These are phyloP conservation scores for Distichodus sexfasciatus DNA, from an alignment of 2,797 vertebrate species.

Conservation along the genomic window DNA sequence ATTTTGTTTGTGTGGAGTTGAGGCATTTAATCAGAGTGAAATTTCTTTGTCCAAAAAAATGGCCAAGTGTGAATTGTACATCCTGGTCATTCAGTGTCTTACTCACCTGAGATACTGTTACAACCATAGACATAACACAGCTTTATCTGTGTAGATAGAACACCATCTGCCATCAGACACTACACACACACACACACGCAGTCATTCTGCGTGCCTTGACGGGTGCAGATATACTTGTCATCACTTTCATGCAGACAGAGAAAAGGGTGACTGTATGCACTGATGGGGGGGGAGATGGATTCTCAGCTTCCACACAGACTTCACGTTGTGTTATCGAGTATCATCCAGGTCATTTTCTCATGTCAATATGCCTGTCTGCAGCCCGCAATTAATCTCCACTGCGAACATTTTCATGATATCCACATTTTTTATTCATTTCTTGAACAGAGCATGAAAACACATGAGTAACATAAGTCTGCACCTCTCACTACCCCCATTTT, in stretches of 20 bases:
- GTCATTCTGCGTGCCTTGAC: conserved; percentile 9
- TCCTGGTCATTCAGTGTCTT: conserved; percentile 3
- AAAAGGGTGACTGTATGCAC: background rate
- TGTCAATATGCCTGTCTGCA: background rate
- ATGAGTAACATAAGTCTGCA: conserved; percentile 20
- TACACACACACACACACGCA: conserved; percentile 6
- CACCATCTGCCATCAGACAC: conserved; percentile 14
- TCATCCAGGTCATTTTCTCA: background rate
- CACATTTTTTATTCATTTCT: conserved; percentile 8
- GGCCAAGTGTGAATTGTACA: too few relatives aligned
- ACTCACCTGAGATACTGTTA: conserved; percentile 36
- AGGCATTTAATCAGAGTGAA: too few relatives aligned
- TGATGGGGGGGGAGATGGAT: background rate
- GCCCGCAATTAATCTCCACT: conserved; percentile 1
- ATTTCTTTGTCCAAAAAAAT: too few relatives aligned
- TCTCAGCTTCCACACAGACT: background rate
- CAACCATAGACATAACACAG: conserved; percentile 15
- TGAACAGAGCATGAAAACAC: conserved; percentile 27
- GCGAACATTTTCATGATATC: background rate
- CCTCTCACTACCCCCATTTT: conserved; percentile 1
- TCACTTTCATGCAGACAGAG: conserved; percentile 5
- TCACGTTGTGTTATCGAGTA: background rate
- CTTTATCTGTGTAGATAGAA: conserved; percentile 33
- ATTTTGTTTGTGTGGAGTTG: too few relatives aligned
- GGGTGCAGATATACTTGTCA: conserved; percentile 5